A percentile compares a stretch with the other conserved stretches of the same genome.
These are phyloP conservation scores for Lathamus discolor DNA, from an alignment of 2,113 vertebrate genomes.

Conservation along the genomic window DNA sequence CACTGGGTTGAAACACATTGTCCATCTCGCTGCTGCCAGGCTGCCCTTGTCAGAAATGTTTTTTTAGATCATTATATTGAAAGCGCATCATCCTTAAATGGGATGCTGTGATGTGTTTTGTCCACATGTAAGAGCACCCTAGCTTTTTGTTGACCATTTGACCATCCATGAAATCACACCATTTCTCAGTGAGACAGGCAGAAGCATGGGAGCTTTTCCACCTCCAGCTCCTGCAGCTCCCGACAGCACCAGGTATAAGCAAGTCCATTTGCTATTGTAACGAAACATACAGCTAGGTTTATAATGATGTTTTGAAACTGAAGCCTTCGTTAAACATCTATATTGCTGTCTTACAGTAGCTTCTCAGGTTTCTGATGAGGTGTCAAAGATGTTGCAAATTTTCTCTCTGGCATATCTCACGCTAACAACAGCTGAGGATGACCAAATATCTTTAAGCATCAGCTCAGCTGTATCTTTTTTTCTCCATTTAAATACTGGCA, in stretches of 20 bases:
- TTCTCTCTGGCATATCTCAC: not conserved
- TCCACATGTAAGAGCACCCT: accelerated
- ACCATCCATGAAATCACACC: too few species aligned
- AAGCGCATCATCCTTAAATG: accelerated
- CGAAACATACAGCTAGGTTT: not conserved
- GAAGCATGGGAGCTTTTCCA: not conserved
- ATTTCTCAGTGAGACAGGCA: accelerated
- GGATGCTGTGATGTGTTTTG: accelerated
- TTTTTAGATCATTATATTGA: not conserved
- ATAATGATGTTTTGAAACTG: not conserved
- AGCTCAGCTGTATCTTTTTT: not conserved
- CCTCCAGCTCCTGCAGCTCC: not conserved
- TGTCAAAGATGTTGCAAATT: not conserved
- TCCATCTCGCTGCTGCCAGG: not conserved
- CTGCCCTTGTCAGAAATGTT: not conserved
- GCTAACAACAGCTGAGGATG: not conserved
- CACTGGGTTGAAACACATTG: not conserved
- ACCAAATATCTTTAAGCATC: not conserved
- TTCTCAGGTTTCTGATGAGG: not conserved
- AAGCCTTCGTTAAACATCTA: not conserved
- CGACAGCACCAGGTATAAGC: not conserved
- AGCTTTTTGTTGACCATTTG: accelerated
- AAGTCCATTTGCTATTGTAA: not conserved
- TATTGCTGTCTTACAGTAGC: not conserved
- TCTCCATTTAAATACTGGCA: not conserved